Evolutionary conservation across 2,113 vertebrate species (phyloP), one percentile per base, ranked within the genome.

Genomic region (Lepisosteus osseus): DNA sequence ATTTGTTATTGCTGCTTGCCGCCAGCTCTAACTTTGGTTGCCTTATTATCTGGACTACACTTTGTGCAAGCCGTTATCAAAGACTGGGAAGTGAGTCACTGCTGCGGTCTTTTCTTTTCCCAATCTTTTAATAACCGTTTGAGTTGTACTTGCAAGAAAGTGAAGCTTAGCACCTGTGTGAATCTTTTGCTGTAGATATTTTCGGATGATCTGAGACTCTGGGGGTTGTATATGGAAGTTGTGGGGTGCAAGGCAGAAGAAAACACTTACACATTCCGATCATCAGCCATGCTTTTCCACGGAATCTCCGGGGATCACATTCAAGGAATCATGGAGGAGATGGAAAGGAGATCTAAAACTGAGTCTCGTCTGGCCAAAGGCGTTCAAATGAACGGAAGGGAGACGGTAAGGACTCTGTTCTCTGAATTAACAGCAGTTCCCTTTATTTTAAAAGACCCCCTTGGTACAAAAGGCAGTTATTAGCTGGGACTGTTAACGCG

Each of bases 271-370:
- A 95, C 93, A 88, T 97, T 98, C 93, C 96, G 96, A 89, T 94
- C 95, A 90, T 93, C 96, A 97, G 97, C 95, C 94, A 99, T 99
- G 97, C 97, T 99, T 92, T 99, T 99, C 93, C 97, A 99, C 94
- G 97, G 97, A 83, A 98, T 99, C 95, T 97, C 97, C 88, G 97
- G 97, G 90, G 97, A 97, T 89, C 97, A 99, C 86, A 98, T 99
- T 88, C 97, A 99, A 88, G 97, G 97, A 71, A 97, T 99, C 94
- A 98, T 99, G 97, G 97, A 99, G 90, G 97, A 99, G 91, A 99
- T 99, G 97, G 97, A 98, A 90, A 94, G 97, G 80, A 84, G 97
- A 86, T 96, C 96, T 84, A 99, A 99, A 88, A 83, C 88, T 72
- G 97, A 98, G 88, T 95, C 95, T 80, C 96, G 97, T 70, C 88